Evolutionary conservation across 2,797 vertebrate species (phyloP).

Genomic region (Morus bassanus): DNA sequence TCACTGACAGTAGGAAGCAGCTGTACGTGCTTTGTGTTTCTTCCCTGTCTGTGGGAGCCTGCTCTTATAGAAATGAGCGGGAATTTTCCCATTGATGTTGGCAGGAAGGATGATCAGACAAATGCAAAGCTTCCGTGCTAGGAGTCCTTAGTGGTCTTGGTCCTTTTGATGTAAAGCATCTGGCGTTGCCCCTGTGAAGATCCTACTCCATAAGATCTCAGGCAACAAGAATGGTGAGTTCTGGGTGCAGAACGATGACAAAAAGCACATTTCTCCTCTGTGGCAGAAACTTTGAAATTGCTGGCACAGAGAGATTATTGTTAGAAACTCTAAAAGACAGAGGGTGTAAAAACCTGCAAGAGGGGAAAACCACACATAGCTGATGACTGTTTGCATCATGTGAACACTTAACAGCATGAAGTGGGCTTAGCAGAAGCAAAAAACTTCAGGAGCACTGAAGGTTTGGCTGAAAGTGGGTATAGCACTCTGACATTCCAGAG

Average conservation of each 20-base stretch:
- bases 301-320: not conserved
- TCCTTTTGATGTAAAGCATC: not conserved
- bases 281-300: not conserved
- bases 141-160: not conserved
- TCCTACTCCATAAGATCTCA: not conserved
- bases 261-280: not conserved
- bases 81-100: not conserved
- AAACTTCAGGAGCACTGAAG: not conserved
- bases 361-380: not conserved
- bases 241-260: not conserved
- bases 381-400: not conserved
- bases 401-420: not conserved
- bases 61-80: not conserved
- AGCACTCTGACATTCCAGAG: not conserved
- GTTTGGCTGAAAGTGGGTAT: not conserved
- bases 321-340: not conserved
- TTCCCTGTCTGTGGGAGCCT: not conserved
- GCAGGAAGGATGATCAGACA: not conserved
- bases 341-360: not conserved
- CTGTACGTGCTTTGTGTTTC: not conserved
- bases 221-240: not conserved
- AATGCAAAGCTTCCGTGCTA: not conserved
- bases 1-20: not conserved
- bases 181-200: not conserved
- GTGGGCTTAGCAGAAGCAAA: not conserved